Percentiles rank a stretch among this genome's conserved stretches.
phyloP scores from a whole-genome alignment of 2,888 invertebrate genomes.

The Bhutanitis thaidina region DNA sequence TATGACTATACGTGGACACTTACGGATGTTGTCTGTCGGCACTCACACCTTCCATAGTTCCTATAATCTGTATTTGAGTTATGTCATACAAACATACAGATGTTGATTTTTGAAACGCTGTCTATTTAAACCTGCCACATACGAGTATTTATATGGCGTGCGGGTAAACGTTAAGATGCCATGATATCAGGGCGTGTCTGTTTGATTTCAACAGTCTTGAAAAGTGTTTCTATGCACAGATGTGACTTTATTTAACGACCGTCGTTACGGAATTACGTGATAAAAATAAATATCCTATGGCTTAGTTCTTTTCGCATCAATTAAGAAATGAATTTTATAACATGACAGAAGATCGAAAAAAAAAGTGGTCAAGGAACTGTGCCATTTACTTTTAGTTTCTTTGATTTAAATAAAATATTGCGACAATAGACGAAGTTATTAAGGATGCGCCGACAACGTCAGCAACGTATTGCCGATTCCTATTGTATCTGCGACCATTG shows the following conservation, averaged over 20 bases:
- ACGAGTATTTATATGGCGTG: conserved; percentile 25
- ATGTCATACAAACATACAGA: conserved; percentile 53
- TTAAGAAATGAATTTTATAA: conserved; percentile 4
- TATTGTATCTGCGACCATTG: conserved; percentile 70
- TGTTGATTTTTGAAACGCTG: conserved; percentile 47
- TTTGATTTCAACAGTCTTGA: conserved; percentile 53
- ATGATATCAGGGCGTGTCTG: conserved; percentile 56
- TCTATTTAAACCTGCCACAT: conserved; percentile 38
- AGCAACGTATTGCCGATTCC: conserved; percentile 66
- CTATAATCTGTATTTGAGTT: conserved; percentile 61
- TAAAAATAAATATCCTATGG: conserved; percentile 1
- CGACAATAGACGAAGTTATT: conserved; percentile 52
- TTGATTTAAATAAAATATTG: conserved; percentile 51
- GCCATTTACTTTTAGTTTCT: conserved; percentile 39
- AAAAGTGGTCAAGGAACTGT: conserved; percentile 18
- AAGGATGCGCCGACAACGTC: conserved; percentile 55
- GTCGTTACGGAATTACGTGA: conserved; percentile 9
- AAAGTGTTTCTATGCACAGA: conserved; percentile 47
- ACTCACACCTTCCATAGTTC: conserved; percentile 40
- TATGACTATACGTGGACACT: conserved; percentile 1
- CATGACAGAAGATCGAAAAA: background rate
- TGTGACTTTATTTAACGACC: conserved; percentile 4
- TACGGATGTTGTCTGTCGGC: conserved; percentile 47
- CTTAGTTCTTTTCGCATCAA: background rate
- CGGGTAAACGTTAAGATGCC: conserved; percentile 42